Evolutionary conservation across 2,888 invertebrate genomes (phyloP).

Genomic region (Scaptomyza cyrtandrae): DNA sequence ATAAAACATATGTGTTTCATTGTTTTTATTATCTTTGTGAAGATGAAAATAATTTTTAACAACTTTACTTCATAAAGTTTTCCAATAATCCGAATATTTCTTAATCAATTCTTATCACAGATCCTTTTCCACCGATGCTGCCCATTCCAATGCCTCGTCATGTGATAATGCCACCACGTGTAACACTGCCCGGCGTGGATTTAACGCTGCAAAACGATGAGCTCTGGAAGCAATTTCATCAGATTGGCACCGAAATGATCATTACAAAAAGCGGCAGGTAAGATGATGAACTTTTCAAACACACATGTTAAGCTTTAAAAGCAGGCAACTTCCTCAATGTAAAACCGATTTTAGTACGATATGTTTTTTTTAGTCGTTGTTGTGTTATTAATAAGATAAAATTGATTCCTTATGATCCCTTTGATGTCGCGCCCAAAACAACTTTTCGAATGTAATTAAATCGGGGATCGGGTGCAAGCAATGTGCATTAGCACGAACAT

Average conservation of each 20-base stretch:
- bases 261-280: slow-evolving; percentile 92
- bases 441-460: slow-evolving; percentile 48
- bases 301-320: background rate
- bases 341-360: background rate
- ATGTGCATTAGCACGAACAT: slow-evolving; percentile 70
- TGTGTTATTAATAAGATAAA: background rate
- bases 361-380: slow-evolving; percentile 1
- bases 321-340: background rate
- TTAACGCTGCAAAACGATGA: slow-evolving; percentile 88
- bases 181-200: slow-evolving; percentile 82
- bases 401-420: slow-evolving; percentile 9
- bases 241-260: slow-evolving; percentile 91
- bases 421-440: slow-evolving; percentile 56
- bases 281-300: slow-evolving; percentile 78
- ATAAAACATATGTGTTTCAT: too few relatives aligned
- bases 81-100: background rate
- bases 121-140: slow-evolving; percentile 83
- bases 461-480: slow-evolving; percentile 6
- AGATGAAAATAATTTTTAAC: too few relatives aligned
- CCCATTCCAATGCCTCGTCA: slow-evolving; percentile 82
- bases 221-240: slow-evolving; percentile 90
- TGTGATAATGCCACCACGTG: slow-evolving; percentile 81
- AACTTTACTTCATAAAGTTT: background rate
- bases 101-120: slow-evolving; percentile 44
- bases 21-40: background rate